Percentiles rank a stretch among this genome's conserved stretches.
Conservation (phyloP, 2,888 invertebrate species). For the Cacoxenus indagator region DNA sequence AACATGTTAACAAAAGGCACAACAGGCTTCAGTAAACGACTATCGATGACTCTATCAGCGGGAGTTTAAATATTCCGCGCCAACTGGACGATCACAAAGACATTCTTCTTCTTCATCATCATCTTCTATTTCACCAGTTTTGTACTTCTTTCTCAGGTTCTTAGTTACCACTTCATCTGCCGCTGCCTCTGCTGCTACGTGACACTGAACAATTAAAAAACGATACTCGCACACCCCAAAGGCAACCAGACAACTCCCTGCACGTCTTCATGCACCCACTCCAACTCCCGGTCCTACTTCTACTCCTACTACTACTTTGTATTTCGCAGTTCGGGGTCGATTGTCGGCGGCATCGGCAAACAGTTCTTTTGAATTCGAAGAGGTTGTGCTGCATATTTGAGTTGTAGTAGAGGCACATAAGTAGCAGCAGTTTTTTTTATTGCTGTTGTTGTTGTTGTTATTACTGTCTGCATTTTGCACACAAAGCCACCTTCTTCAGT, state of each 20-base stretch:
- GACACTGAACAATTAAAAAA: slow-evolving; percentile 20
- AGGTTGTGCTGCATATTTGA: slow-evolving; percentile 8
- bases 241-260: not conserved
- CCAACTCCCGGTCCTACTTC: no score
- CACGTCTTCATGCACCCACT: no score
- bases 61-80: not conserved
- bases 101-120: no score
- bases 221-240: slow-evolving; percentile 11
- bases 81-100: not conserved
- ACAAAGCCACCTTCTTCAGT: not conserved
- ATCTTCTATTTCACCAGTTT: not conserved
- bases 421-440: not conserved
- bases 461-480: not conserved
- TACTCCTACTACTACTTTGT: no score
- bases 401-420: not conserved
- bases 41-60: slow-evolving; percentile 2
- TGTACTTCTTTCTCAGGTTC: not conserved
- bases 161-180: not conserved
- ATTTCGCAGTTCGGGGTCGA: not conserved
- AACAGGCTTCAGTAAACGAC: not conserved
- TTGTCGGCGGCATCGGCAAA: not conserved
- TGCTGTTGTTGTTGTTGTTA: not conserved
- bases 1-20: slow-evolving; percentile 15
- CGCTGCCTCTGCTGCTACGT: not conserved
- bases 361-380: slow-evolving; percentile 7